These are phyloP conservation scores for Ethmia dodecea DNA, from an alignment of 2,888 invertebrate genomes.

Conservation along the genomic window DNA sequence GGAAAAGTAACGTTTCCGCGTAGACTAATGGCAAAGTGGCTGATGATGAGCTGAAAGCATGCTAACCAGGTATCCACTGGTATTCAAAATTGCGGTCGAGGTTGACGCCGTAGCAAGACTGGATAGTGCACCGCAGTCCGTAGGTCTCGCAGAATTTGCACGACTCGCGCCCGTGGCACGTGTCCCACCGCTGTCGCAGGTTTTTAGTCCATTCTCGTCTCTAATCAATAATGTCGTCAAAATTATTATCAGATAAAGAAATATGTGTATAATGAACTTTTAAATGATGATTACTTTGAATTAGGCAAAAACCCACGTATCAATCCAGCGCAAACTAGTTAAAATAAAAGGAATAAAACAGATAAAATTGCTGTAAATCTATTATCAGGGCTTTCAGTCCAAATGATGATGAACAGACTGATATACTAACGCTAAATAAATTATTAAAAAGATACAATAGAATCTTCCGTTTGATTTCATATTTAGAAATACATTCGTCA, in stretches of 20 bases:
- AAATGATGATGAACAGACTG: too few relatives aligned
- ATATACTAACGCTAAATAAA: too few relatives aligned
- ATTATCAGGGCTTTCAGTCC: too few relatives aligned
- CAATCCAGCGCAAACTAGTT: too few relatives aligned
- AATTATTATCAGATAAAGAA: neutral
- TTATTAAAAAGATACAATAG: too few relatives aligned
- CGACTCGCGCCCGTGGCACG: constrained; percentile 41
- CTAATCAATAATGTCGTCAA: constrained; percentile 24
- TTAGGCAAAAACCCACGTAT: neutral
- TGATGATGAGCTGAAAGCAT: too few relatives aligned
- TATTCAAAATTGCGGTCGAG: constrained; percentile 69
- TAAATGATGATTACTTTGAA: neutral
- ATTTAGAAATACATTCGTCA: too few relatives aligned
- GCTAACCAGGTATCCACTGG: constrained; percentile 64
- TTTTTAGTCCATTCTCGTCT: constrained; percentile 63
- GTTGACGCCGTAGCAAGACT: constrained; percentile 62
- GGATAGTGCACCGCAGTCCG: constrained; percentile 53
- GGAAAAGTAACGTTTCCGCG: too few relatives aligned
- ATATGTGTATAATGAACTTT: neutral
- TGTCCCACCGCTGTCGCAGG: constrained; percentile 57
- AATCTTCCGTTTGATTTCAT: too few relatives aligned
- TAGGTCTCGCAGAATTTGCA: constrained; percentile 42
- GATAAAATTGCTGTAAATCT: too few relatives aligned
- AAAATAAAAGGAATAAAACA: too few relatives aligned
- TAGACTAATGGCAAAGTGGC: too few relatives aligned